Evolutionary conservation across 2,888 invertebrate species (phyloP).

Genomic region (Drosophila histrio): DNA sequence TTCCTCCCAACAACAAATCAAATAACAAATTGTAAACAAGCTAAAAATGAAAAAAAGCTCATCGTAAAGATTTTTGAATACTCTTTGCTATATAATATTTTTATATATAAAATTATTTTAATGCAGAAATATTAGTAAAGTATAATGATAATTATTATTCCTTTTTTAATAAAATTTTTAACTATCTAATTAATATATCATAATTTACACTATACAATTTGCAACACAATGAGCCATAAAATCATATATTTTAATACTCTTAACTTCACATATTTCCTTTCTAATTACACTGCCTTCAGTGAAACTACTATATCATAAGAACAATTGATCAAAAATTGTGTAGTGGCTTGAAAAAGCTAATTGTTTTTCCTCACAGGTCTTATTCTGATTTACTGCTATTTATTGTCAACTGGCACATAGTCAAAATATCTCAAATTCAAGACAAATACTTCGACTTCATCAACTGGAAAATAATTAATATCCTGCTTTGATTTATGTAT

Average conservation of each 20-base stretch:
- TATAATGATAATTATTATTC: background rate
- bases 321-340: background rate
- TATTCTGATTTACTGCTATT: background rate
- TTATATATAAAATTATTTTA: background rate
- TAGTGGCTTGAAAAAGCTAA: background rate
- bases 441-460: background rate
- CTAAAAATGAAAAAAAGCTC: background rate
- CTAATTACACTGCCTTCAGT: background rate
- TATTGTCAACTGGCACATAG: background rate
- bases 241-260: background rate
- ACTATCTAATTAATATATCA: too few relatives aligned
- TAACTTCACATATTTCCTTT: background rate
- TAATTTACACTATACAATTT: background rate
- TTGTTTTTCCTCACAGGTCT: background rate
- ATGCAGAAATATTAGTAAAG: background rate
- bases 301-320: too few relatives aligned
- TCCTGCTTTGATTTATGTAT: background rate
- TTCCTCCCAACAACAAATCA: constrained; percentile 42
- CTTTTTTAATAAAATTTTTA: background rate
- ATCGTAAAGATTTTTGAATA: constrained; percentile 5
- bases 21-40: constrained; percentile 32
- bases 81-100: constrained; percentile 2
- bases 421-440: background rate
- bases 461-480: background rate
- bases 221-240: background rate